Percentiles rank a stretch among this genome's conserved stretches.
Conservation (phyloP, 2,888 invertebrate species). For the Himalopsyche tibetana region DNA sequence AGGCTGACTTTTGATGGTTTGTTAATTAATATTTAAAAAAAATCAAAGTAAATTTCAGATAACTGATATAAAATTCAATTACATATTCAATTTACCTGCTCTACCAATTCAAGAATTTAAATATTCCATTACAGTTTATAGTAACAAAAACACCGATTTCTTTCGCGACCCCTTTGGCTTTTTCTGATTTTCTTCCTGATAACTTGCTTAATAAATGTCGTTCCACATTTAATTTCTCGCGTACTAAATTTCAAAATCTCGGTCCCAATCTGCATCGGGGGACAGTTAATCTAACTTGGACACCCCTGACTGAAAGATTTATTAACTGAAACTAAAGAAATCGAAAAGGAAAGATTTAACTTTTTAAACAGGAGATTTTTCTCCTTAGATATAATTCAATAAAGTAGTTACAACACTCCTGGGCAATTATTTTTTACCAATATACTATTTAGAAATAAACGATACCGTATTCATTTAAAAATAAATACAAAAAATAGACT, state of each 20-base stretch:
- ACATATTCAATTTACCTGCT: no score
- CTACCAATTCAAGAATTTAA: no score
- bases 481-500: no score
- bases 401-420: background rate
- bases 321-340: slow-evolving; percentile 16
- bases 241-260: slow-evolving; percentile 25
- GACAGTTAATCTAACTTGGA: slow-evolving; percentile 31
- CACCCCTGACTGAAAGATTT: slow-evolving; percentile 16
- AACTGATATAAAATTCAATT: no score
- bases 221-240: background rate
- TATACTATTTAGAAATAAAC: background rate
- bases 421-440: background rate
- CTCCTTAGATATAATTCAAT: background rate
- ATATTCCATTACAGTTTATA: background rate
- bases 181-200: background rate
- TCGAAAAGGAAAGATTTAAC: background rate
- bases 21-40: no score
- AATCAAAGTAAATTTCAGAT: no score
- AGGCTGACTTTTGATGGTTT: no score
- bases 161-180: background rate
- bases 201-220: slow-evolving; percentile 21
- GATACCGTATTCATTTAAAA: no score
- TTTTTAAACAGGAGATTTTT: background rate
- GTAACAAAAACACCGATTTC: background rate
- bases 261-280: slow-evolving; percentile 16